Conservation (phyloP, 2,797 vertebrate genomes). For the Antennarius maculatus region DNA sequence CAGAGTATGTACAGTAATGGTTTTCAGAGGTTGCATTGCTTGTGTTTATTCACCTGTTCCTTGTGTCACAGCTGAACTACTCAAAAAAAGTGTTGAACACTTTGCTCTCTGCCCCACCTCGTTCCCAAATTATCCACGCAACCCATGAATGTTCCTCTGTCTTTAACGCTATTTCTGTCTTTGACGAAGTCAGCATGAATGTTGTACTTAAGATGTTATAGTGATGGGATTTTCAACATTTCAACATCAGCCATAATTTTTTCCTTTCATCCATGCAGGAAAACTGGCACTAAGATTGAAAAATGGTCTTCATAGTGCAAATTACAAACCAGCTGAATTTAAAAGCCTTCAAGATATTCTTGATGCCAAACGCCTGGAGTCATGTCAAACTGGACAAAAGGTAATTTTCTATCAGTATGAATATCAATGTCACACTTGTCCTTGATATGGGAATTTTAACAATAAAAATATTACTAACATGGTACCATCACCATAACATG, state of each 20-base stretch:
- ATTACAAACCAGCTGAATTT: conserved; percentile 87
- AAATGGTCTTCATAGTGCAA: conserved; percentile 79
- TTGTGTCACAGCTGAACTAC: conserved; percentile 56
- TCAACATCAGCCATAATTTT: conserved; percentile 58
- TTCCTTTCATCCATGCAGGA: conserved; percentile 78
- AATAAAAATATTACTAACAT: conserved; percentile 31
- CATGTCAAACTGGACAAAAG: conserved; percentile 85
- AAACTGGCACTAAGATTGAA: conserved; percentile 75
- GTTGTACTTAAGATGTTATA: conserved; percentile 46
- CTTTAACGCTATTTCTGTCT: conserved; percentile 33
- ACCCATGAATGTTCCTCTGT: conserved; percentile 31
- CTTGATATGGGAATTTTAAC: conserved; percentile 32
- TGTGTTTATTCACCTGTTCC: conserved; percentile 71
- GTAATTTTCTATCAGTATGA: conserved; percentile 70
- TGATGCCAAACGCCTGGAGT: conserved; percentile 82
- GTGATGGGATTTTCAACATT: conserved; percentile 48
- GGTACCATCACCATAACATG: too few species aligned
- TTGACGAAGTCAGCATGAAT: conserved; percentile 59
- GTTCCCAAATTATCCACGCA: conserved; percentile 39
- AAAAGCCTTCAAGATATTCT: conserved; percentile 82
- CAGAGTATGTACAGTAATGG: conserved; percentile 46
- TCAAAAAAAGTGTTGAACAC: conserved; percentile 37
- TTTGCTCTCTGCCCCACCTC: conserved; percentile 23
- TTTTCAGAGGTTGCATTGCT: conserved; percentile 45
- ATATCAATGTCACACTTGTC: conserved; percentile 20